Evolutionary conservation across 1,140 invertebrate species (phyloP).

Genomic region (Drosophila takahashii): DNA sequence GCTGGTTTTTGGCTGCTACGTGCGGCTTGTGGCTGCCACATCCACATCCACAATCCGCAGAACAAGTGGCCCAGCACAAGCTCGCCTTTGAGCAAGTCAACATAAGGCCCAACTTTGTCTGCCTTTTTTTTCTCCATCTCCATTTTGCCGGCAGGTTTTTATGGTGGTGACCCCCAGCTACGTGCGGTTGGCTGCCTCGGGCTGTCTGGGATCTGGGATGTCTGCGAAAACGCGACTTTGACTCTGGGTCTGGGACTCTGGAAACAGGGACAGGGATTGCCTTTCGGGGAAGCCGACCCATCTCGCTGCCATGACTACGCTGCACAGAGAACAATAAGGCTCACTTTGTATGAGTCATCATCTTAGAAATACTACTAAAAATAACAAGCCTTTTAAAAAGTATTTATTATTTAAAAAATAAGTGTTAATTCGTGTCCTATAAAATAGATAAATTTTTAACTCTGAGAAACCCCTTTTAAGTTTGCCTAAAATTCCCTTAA

Average conservation of each 20-base stretch:
- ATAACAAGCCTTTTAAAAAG: too few species aligned
- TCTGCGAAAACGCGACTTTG: too few species aligned
- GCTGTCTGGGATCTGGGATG: conserved; percentile 35
- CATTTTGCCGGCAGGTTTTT: conserved; percentile 33
- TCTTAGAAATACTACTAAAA: too few species aligned
- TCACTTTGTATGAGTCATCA: too few species aligned
- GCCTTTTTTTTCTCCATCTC: conserved; percentile 7
- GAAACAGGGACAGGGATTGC: conserved; percentile 5
- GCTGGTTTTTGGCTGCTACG: conserved; percentile 36
- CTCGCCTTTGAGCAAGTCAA: conserved; percentile 42
- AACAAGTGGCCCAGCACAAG: conserved; percentile 31
- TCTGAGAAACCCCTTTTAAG: too few species aligned
- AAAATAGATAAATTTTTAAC: too few species aligned
- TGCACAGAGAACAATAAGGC: neutral
- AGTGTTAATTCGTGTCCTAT: too few species aligned
- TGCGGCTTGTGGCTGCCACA: conserved; percentile 50
- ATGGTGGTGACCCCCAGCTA: conserved; percentile 54
- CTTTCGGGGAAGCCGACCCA: conserved; percentile 3
- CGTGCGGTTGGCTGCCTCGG: conserved; percentile 42
- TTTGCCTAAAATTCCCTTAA: too few species aligned
- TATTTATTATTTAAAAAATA: too few species aligned
- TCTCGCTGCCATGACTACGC: conserved; percentile 11
- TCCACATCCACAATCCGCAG: conserved; percentile 34
- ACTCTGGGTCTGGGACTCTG: neutral
- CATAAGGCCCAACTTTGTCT: conserved; percentile 39